Evolutionary conservation across 2,888 invertebrate genomes (phyloP), one percentile per base, ranked within the genome.

Genomic region (Erynnis tages): DNA sequence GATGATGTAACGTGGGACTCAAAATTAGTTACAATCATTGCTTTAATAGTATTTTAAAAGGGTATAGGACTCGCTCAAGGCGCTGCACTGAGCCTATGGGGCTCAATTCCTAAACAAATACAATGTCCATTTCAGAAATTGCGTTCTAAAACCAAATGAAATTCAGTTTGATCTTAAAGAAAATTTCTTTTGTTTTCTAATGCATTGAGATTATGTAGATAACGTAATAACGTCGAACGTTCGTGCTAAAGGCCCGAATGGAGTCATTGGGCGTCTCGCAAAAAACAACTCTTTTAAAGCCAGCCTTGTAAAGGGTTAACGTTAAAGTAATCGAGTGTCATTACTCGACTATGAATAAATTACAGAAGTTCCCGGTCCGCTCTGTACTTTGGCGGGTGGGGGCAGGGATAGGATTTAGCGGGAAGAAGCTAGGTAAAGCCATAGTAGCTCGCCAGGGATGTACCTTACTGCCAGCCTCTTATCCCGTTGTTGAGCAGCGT

Each of bases 291-390:
- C 77, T 80, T 83, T 80, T 72, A 73, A 79, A 74, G 67, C 71
- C 60, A 63, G 74, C 76, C 62, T 65, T 71, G 76, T 76, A 81
- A 86, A 85, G 85, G 87, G 86, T 83, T 85, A 77, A 74, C 76
- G 78, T 75, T 76, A 71, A 81, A 84, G 83, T 87, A 86, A 88
- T 88, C 87, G 88, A 86, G 87, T 88, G 85, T 87, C 88, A 88
- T 86, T 87, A 88, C 82, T 79, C 69, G 84, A 82, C 88, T 88
- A 88, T 87, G 88, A 87, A 88, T 88, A 88, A 87, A 87, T 88
- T 88, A 87, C 79, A 70, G 72, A 76, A 81, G 76, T 80, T 76
- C 67, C 47, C 41, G 41, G 47, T 32, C 46, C 47, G 53, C 47
- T 47, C 35, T 41, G 41, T 47, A 35, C 47, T 46, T 45, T 53